phyloP scores from a whole-genome alignment of 1,140 invertebrate species.

The Eriosoma lanigerum region DNA sequence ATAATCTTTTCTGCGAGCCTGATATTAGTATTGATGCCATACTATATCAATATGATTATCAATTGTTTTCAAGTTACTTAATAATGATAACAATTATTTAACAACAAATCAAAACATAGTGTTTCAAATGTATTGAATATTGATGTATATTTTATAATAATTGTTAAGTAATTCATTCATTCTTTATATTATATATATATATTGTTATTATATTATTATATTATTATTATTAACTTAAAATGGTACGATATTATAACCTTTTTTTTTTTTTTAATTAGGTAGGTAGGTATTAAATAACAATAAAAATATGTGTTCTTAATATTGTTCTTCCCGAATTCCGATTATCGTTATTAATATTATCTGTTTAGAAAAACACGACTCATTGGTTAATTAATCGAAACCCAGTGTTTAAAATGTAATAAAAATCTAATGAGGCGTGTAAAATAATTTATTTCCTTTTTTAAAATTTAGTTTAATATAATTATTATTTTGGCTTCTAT shows the following conservation, averaged over 20 bases:
- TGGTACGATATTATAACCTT: neutral
- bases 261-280: neutral
- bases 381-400: neutral
- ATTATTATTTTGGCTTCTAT: neutral
- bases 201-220: constrained; percentile 14
- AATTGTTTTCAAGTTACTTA: constrained; percentile 29
- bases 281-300: neutral
- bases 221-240: neutral
- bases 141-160: constrained; percentile 15
- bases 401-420: neutral
- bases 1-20: neutral
- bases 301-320: constrained; percentile 26
- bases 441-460: neutral
- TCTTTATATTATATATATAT: too few relatives aligned
- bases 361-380: too few relatives aligned
- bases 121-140: neutral
- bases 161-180: constrained; percentile 15
- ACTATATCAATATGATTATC: constrained; percentile 14
- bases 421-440: neutral
- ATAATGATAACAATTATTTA: neutral
- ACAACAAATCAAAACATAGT: neutral
- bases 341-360: neutral
- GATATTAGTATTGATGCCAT: neutral
- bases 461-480: neutral
- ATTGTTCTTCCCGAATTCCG: constrained; percentile 16